A percentile compares a stretch with the other conserved stretches of the same genome.
Conservation (phyloP, 2,113 vertebrate species). For the Rhynchopsitta pachyrhyncha region DNA sequence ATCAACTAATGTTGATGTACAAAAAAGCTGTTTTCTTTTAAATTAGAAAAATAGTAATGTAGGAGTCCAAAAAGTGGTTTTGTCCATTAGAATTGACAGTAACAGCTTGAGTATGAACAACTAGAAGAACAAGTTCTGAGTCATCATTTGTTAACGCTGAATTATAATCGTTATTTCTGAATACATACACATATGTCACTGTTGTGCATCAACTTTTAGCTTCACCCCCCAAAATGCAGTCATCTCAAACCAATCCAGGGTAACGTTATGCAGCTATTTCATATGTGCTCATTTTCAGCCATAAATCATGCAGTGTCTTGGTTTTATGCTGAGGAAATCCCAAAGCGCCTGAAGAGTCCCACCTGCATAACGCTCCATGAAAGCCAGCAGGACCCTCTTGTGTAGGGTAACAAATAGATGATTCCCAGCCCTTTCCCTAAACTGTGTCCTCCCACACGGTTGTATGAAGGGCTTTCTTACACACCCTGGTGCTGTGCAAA, state of each 20-base stretch:
- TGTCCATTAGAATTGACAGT: neutral
- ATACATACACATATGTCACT: neutral
- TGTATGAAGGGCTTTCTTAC: fast-evolving
- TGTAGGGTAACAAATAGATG: neutral
- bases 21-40: neutral
- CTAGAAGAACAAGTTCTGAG: neutral
- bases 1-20: neutral
- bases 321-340: neutral
- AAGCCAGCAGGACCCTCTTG: neutral
- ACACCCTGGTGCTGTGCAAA: neutral
- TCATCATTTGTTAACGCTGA: neutral
- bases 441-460: fast-evolving
- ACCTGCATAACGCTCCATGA: fast-evolving
- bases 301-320: neutral
- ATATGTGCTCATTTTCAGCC: neutral
- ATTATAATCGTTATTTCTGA: neutral
- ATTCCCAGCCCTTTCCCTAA: neutral
- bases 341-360: neutral
- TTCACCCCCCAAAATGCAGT: neutral
- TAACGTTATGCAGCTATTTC: neutral
- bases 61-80: neutral
- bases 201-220: neutral
- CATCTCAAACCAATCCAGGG: neutral
- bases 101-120: neutral
- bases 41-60: neutral